Percentiles rank a stretch among this genome's conserved stretches.
phyloP scores from a whole-genome alignment of 2,888 invertebrate species.

The Macaria liturata region DNA sequence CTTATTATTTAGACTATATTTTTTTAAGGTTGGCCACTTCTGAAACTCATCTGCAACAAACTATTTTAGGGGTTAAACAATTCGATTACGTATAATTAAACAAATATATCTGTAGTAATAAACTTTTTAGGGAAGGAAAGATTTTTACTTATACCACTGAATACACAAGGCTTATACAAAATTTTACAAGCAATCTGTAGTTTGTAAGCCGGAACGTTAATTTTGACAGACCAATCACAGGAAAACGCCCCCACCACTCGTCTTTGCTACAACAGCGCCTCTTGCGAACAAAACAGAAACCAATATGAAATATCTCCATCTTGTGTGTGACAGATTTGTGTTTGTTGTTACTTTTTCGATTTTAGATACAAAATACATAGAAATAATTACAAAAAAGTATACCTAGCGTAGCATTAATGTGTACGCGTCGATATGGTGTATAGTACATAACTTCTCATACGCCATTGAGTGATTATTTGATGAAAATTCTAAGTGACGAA shows the following conservation, averaged over 20 bases:
- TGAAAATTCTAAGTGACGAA: conserved; percentile 76
- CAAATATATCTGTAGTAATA: no score
- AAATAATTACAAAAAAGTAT: conserved; percentile 61
- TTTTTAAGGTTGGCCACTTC: not conserved
- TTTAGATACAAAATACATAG: conserved; percentile 64
- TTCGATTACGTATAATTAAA: no score
- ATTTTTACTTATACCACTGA: no score
- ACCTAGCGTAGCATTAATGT: conserved; percentile 46
- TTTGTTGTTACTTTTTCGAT: conserved; percentile 80
- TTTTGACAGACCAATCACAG: conserved; percentile 55
- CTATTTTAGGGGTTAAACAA: no score
- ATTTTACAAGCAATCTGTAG: not conserved
- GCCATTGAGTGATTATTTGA: conserved; percentile 40
- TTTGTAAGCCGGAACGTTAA: conserved; percentile 52
- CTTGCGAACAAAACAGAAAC: conserved; percentile 73
- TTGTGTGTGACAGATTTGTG: conserved; percentile 85
- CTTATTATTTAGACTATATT: not conserved
- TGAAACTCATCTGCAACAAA: not conserved
- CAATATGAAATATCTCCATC: conserved; percentile 85
- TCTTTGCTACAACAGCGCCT: conserved; percentile 61
- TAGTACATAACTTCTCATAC: conserved; percentile 33
- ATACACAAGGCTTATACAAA: not conserved
- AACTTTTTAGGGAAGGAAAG: no score
- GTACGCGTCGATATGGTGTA: conserved; percentile 42
- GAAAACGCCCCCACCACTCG: conserved; percentile 54